Conservation (phyloP, 2,113 vertebrate species). For the Vicugna pacos region DNA sequence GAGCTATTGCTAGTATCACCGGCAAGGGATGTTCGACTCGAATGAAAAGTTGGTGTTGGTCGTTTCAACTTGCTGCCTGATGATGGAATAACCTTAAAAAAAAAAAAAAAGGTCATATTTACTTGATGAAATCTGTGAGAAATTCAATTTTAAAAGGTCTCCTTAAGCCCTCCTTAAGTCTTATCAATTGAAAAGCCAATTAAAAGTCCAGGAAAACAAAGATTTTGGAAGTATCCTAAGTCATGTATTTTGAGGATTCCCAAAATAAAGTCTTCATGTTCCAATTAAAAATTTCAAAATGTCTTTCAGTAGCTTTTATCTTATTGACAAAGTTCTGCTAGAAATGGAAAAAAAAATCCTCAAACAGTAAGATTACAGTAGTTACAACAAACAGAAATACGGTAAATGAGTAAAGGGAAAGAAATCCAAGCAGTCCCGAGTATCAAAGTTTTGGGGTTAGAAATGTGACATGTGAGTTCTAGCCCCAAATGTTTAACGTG, state of each 20-base stretch:
- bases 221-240: conserved; percentile 10
- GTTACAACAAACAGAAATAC: conserved; percentile 7
- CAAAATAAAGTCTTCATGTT: conserved; percentile 20
- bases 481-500: neutral
- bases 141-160: conserved; percentile 16
- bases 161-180: neutral
- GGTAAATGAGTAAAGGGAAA: neutral
- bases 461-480: neutral
- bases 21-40: conserved; percentile 95
- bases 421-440: neutral
- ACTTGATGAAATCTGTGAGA: conserved; percentile 42
- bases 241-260: conserved; percentile 46
- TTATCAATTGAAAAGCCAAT: conserved; percentile 72
- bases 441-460: neutral
- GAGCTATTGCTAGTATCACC: conserved; percentile 95
- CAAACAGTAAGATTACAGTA: neutral
- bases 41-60: conserved; percentile 93
- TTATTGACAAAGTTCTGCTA: conserved; percentile 1
- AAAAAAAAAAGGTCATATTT: neutral
- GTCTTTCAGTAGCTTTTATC: conserved; percentile 24
- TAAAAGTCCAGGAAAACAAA: conserved; percentile 81
- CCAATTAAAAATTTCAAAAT: conserved; percentile 57
- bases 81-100: conserved; percentile 89
- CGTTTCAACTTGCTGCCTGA: conserved; percentile 95
- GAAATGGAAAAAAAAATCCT: neutral